Percentiles rank a stretch among this genome's conserved stretches.
Evolutionary conservation across 1,140 invertebrate species (phyloP).

Genomic region (Geopemphigus sp.): DNA sequence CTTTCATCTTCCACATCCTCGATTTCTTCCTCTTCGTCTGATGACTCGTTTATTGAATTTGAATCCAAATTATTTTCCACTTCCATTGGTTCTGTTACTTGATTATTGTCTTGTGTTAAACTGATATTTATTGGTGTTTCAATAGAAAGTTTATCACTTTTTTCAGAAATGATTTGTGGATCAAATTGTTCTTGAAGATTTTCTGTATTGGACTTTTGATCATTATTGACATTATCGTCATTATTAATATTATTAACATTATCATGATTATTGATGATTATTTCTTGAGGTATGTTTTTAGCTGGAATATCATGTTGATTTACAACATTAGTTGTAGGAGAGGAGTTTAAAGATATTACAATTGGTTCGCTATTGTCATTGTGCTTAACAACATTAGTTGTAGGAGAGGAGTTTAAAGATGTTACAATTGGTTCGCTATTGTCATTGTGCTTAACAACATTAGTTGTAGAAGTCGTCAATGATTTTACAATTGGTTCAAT

Average conservation of each 20-base stretch:
- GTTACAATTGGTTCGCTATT: neutral
- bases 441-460: too few relatives aligned
- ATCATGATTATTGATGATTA: neutral
- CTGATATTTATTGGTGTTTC: neutral
- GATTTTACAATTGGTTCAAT: neutral
- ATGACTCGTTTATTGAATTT: neutral
- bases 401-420: too few relatives aligned
- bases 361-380: neutral
- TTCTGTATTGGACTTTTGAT: neutral
- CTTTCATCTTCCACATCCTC: neutral
- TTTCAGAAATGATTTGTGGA: neutral
- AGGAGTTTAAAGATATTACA: neutral
- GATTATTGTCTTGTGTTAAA: neutral
- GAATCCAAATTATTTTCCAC: neutral
- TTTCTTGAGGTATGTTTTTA: neutral
- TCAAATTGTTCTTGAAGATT: neutral
- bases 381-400: too few relatives aligned
- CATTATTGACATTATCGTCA: neutral
- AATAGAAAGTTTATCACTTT: neutral
- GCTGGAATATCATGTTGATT: neutral
- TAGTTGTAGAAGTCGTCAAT: neutral
- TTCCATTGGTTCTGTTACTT: conserved; percentile 10
- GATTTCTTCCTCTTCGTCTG: neutral
- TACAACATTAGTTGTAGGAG: too few relatives aligned
- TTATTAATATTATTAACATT: neutral